These are phyloP conservation scores for Tridacna gigas DNA, from an alignment of 2,888 invertebrate species.

Conservation along the genomic window DNA sequence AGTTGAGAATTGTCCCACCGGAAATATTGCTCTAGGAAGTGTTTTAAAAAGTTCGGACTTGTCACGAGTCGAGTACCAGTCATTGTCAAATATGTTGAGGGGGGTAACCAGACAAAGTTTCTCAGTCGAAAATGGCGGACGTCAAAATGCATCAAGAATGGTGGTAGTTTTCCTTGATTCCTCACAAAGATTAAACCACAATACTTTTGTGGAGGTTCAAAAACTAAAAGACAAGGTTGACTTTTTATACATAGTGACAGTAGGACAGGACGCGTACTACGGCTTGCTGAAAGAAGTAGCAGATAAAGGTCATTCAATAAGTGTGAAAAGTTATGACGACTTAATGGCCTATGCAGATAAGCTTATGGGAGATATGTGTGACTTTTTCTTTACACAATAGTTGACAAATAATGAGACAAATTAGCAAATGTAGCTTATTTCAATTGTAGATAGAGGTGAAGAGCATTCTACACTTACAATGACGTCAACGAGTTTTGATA, in stretches of 20 bases:
- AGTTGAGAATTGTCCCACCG: slow-evolving; percentile 63
- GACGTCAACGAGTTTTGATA: too few species aligned
- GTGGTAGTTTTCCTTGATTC: slow-evolving; percentile 65
- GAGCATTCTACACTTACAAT: too few species aligned
- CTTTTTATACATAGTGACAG: slow-evolving; percentile 54
- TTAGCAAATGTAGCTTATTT: too few species aligned
- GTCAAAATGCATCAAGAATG: slow-evolving; percentile 56
- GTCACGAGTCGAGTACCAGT: slow-evolving; percentile 49
- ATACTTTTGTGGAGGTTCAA: slow-evolving; percentile 44
- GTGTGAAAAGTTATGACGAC: slow-evolving; percentile 51
- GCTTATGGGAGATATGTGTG: slow-evolving; percentile 59
- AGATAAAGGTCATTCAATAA: slow-evolving; percentile 47
- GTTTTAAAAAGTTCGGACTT: slow-evolving; percentile 49
- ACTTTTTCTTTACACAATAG: slow-evolving; percentile 54
- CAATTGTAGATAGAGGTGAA: too few species aligned
- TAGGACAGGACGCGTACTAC: slow-evolving; percentile 53
- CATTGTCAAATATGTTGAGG: slow-evolving; percentile 58
- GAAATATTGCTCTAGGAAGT: slow-evolving; percentile 59
- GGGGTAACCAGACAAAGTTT: slow-evolving; percentile 53
- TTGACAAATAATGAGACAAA: too few species aligned
- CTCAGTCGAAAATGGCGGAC: slow-evolving; percentile 58
- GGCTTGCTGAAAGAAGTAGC: slow-evolving; percentile 38
- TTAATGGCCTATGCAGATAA: slow-evolving; percentile 43
- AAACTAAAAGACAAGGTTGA: slow-evolving; percentile 51
- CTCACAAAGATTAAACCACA: slow-evolving; percentile 47